These are phyloP conservation scores for Dasysyrphus albostriatus DNA, from an alignment of 2,888 invertebrate species.

Conservation along the genomic window DNA sequence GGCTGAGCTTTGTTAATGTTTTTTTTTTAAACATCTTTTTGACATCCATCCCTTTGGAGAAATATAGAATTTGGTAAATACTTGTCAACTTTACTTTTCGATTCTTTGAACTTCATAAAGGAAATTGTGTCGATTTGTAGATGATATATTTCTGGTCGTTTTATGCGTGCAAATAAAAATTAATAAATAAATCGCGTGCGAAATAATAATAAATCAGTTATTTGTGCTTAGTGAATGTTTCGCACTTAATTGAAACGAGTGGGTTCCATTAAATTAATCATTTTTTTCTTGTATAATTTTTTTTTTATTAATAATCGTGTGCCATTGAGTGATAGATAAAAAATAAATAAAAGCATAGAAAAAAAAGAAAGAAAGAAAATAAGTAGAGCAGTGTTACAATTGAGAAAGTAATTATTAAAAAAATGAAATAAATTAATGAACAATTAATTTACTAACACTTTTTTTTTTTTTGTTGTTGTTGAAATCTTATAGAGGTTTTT, in stretches of 20 bases:
- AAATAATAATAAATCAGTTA: constrained; percentile 40
- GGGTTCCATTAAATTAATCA: constrained; percentile 41
- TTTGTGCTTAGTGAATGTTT: constrained; percentile 43
- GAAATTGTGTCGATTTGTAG: constrained; percentile 2
- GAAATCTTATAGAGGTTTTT: background rate
- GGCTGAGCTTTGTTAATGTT: constrained; percentile 12
- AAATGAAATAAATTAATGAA: constrained; percentile 9
- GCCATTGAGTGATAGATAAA: constrained; percentile 24
- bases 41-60: constrained; percentile 9
- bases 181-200: constrained; percentile 48
- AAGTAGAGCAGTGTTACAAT: constrained; percentile 34
- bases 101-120: background rate
- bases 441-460: background rate
- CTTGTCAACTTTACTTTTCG: constrained; percentile 15
- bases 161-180: constrained; percentile 15
- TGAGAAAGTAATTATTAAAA: constrained; percentile 23
- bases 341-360: background rate
- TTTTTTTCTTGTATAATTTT: constrained; percentile 1
- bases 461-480: background rate
- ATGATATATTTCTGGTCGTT: background rate
- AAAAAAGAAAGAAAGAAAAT: constrained; percentile 7
- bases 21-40: background rate
- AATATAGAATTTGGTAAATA: background rate
- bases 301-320: constrained; percentile 14
- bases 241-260: constrained; percentile 38